Evolutionary conservation across 2,888 invertebrate species (phyloP), one percentile per base, ranked within the genome.

Genomic region (Cryptus viduatorius): DNA sequence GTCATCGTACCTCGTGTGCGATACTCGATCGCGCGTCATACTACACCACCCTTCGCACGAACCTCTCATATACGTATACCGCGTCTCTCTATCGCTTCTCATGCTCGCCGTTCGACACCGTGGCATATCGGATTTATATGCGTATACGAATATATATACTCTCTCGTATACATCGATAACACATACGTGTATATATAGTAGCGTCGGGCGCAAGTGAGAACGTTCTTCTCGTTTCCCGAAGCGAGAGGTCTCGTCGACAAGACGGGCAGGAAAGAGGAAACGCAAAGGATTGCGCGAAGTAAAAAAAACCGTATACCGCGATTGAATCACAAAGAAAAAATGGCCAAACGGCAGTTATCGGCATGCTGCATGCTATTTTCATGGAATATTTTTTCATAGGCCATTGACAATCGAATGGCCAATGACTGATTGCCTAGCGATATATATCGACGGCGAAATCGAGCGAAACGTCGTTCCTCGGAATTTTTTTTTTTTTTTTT

Each of bases 21-120:
- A 90, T 92, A 91, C 91, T 91, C 90, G 88, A 92, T 91, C 90
- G 89, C 90, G 89, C 91, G 89, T 90, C 90, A 87, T 87, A 87
- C 88, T 88, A 85, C 85, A 84, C 86, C 87, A 86, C 83, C 89
- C 90, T 87, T 87, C 72, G 71, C 72, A 79, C 83, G 82, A 80
- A 77, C 84, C 78, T 68, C 81, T 53, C 72, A 46, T 44, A 37
- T 37, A n/a, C n/a, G n/a, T n/a, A 37, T 53, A 31, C 56, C 8
- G 24, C 53, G 48, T 73, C 46, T 31, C 56, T 56, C 76, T 48
- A 4, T 59, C 29, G 37, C 44, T 50, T 37, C n/a, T n/a, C 16
- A 10, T 29, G 46, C 46, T 53, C 53, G 14, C 24, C 83, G 65
- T 83, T 37, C 78, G n/a, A 50, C 56, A 72, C 53, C 24, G n/a